A percentile compares a stretch with the other conserved stretches of the same genome.
These are phyloP conservation scores for Istiophorus platypterus DNA, from an alignment of 2,113 vertebrate genomes.

Conservation along the genomic window DNA sequence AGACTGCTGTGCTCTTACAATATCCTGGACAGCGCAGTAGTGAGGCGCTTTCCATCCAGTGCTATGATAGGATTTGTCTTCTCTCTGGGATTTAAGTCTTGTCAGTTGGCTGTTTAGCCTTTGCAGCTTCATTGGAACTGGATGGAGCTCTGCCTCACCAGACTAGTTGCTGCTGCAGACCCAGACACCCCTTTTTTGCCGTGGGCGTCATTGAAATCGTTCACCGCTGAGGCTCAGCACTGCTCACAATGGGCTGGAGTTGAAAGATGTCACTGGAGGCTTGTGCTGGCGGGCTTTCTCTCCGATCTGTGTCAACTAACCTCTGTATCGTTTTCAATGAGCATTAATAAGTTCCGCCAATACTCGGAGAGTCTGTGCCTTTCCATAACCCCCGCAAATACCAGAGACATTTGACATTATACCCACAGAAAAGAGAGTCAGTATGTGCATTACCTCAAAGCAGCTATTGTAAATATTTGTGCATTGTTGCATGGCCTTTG, in stretches of 20 bases:
- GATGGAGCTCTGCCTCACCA: conserved; percentile 50
- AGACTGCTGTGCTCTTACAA: conserved; percentile 41
- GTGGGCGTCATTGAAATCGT: conserved; percentile 60
- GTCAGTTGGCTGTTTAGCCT: conserved; percentile 25
- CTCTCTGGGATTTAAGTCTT: conserved; percentile 38
- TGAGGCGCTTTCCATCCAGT: conserved; percentile 33
- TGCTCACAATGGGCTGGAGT: conserved; percentile 65
- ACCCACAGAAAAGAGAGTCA: conserved; percentile 30
- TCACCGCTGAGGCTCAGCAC: conserved; percentile 22
- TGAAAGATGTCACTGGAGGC: conserved; percentile 70
- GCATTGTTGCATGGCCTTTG: conserved; percentile 47
- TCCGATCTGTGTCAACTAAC: conserved; percentile 33
- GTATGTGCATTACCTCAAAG: conserved; percentile 53
- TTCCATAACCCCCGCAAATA: conserved; percentile 58
- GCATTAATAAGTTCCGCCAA: conserved; percentile 58
- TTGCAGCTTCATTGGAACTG: conserved; percentile 26
- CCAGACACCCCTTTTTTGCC: conserved; percentile 49
- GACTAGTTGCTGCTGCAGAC: conserved; percentile 21
- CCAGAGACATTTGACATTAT: conserved; percentile 56
- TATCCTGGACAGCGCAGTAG: conserved; percentile 23
- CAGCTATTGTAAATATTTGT: conserved; percentile 63
- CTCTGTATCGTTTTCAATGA: conserved; percentile 61
- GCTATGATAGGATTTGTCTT: conserved; percentile 60
- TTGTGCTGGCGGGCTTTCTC: conserved; percentile 36
- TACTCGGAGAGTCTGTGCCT: conserved; percentile 22